Evolutionary conservation across 2,797 vertebrate genomes (phyloP), one percentile per base, ranked within the genome.

Genomic region (Pseudotriccus pelzelni): DNA sequence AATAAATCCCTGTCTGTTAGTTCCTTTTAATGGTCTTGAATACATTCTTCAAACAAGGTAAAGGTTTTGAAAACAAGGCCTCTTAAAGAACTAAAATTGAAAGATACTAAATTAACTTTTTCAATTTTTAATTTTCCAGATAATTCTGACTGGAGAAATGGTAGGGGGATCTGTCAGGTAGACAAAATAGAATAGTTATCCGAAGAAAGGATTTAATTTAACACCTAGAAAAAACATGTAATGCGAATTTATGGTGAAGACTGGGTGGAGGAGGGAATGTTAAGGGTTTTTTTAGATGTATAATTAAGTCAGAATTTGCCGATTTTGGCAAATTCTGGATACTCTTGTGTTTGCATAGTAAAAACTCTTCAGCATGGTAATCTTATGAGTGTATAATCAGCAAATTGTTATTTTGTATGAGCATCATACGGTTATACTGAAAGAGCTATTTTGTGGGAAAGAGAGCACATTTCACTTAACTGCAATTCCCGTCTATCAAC

Each of bases 391-490:
- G 78, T 84, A 68, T 89, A 95, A 92, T 89, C 84, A 92, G 78
- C 39, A 91, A 94, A 75, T 87, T 92, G 67, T 84, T 95, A 78
- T 94, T 93, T 94, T 87, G 72, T 73, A 76, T 69, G 23, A 92
- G 39, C 53, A 94, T 90, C 81, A 81, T 89, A 69, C 3, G 3
- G 53, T 85, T 94, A 58, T 43, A 85, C 64, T 95, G 82, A 93
- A 93, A 96, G 81, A 94, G 53, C 41, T 85, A 10, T 92, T 95
- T 92, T 93, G 62, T 72, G 50, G 32, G 63, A 74, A 83, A 83
- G 73, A 87, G 67, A 89, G 36, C 44, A 80, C 41, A 75, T 97
- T 97, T 92, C 64, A 80, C 68, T 85, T 85, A 87, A 87, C 75
- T 91, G 76, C 49, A 87, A 76, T 95, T 94, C 93, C 36, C 18